A percentile compares a stretch with the other conserved stretches of the same genome.
Conservation (phyloP, 2,888 invertebrate genomes). For the Lydus trimaculatus region DNA sequence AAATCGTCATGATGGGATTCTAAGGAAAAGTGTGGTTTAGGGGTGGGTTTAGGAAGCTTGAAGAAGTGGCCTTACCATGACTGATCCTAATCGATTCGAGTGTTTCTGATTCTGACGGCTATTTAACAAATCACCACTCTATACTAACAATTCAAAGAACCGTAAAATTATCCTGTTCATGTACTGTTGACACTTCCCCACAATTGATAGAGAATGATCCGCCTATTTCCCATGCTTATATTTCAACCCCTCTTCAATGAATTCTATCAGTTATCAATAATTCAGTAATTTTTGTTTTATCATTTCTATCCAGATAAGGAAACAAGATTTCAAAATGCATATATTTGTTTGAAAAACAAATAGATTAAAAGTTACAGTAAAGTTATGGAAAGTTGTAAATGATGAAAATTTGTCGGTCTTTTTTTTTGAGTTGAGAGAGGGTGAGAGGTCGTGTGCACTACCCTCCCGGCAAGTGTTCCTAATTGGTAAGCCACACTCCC, state of each 20-base stretch:
- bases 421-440: constrained; percentile 3
- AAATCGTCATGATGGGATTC: no score
- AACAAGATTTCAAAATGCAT: no score
- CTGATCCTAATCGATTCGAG: constrained; percentile 23
- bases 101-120: constrained; percentile 43
- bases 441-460: constrained; percentile 10
- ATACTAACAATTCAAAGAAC: constrained; percentile 38
- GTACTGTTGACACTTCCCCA: constrained; percentile 50
- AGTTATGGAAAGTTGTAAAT: background rate
- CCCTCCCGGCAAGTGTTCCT: constrained; percentile 50
- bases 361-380: no score
- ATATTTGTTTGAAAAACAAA: no score
- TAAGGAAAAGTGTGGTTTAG: background rate
- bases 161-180: constrained; percentile 41
- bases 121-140: constrained; percentile 51
- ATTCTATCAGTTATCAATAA: background rate
- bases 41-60: background rate
- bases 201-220: constrained; percentile 49
- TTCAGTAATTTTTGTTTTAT: background rate
- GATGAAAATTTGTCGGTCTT: background rate
- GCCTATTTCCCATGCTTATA: constrained; percentile 46
- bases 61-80: background rate
- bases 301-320: background rate
- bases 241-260: constrained; percentile 19
- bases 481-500: constrained; percentile 59